Conservation (phyloP, 2,797 vertebrate species). For the Rhinogobio ventralis region DNA sequence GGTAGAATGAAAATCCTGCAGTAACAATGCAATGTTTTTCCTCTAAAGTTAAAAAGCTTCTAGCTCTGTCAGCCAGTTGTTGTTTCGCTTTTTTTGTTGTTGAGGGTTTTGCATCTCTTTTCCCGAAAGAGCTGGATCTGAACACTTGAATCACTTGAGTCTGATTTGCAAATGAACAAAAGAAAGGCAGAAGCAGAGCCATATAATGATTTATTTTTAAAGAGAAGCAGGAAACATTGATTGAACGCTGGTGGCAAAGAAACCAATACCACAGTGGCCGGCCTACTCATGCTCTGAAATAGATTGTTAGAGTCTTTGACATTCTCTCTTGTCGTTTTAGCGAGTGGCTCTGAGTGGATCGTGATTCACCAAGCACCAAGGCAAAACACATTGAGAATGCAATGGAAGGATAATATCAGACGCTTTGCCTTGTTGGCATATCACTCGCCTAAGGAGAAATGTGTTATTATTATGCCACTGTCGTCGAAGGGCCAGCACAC, state of each 20-base stretch:
- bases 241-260: conserved; percentile 40
- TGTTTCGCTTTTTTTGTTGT: neutral
- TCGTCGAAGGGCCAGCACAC: neutral
- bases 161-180: conserved; percentile 44
- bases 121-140: conserved; percentile 28
- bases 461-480: neutral
- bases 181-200: conserved; percentile 6
- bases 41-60: conserved; percentile 24
- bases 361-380: conserved; percentile 18
- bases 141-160: conserved; percentile 15
- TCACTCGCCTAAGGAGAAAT: conserved; percentile 25
- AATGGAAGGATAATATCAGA: conserved; percentile 38
- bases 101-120: conserved; percentile 24
- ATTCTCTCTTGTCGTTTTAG: conserved; percentile 31
- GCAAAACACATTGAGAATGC: conserved; percentile 11
- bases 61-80: neutral
- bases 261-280: conserved; percentile 36
- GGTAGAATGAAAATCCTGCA: conserved; percentile 24
- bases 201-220: conserved; percentile 40
- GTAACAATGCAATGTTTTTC: conserved; percentile 33
- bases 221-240: conserved; percentile 42
- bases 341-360: conserved; percentile 29
- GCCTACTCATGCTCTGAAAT: conserved; percentile 9
- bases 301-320: conserved; percentile 30
- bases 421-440: conserved; percentile 38